Evolutionary conservation across 2,113 vertebrate species (phyloP).

Genomic region (Herpailurus yagouaroundi): DNA sequence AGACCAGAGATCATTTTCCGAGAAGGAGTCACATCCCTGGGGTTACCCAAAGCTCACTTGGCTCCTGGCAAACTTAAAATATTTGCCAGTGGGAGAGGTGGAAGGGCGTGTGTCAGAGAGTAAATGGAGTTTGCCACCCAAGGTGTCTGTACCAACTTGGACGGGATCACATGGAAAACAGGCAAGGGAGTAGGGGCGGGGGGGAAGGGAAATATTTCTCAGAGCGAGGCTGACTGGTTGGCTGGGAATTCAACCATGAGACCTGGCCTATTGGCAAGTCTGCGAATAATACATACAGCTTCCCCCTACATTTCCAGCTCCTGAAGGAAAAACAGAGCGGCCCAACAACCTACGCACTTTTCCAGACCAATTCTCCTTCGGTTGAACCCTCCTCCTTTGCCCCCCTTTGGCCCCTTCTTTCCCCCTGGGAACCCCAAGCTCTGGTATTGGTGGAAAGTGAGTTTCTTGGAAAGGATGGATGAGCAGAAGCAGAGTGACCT

Average conservation of each 20-base stretch:
- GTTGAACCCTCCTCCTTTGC: neutral
- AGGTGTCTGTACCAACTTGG: constrained; percentile 84
- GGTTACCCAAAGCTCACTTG: constrained; percentile 81
- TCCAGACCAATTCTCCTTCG: constrained; percentile 38
- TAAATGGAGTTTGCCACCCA: constrained; percentile 83
- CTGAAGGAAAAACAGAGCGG: constrained; percentile 69
- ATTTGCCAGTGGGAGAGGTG: constrained; percentile 68
- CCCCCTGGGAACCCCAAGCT: neutral
- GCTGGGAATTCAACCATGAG: constrained; percentile 79
- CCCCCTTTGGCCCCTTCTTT: neutral
- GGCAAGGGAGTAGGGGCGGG: neutral
- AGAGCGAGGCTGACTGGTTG: constrained; percentile 74
- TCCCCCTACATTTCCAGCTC: constrained; percentile 65
- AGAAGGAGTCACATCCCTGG: constrained; percentile 72
- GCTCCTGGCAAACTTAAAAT: constrained; percentile 74
- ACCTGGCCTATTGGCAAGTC: constrained; percentile 70
- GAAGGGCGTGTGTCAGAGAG: constrained; percentile 56
- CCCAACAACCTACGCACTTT: constrained; percentile 46
- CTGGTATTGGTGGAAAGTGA: neutral
- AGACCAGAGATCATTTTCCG: constrained; percentile 71
- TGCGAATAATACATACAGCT: constrained; percentile 75
- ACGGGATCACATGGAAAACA: constrained; percentile 74
- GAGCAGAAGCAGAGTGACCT: neutral
- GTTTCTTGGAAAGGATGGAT: neutral
- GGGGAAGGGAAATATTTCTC: constrained; percentile 67